phyloP scores from a whole-genome alignment of 2,797 vertebrate species.

The Pyrocephalus nanus region DNA sequence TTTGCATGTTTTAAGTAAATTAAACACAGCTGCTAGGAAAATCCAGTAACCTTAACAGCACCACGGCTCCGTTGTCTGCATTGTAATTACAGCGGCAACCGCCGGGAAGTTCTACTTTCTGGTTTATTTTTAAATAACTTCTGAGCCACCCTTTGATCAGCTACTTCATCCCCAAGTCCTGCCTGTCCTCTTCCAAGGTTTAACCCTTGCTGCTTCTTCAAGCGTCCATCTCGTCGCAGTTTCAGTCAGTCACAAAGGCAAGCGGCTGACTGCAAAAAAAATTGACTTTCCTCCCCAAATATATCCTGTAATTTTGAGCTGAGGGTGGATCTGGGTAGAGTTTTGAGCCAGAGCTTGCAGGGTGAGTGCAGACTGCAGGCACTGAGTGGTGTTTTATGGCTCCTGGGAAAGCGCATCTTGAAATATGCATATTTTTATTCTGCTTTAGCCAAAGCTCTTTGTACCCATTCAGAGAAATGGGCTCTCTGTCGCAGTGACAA shows the following conservation, averaged over 20 bases:
- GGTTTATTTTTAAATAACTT: slow-evolving; percentile 63
- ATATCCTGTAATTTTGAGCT: neutral
- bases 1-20: slow-evolving; percentile 65
- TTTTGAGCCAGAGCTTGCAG: neutral
- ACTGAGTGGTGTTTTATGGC: neutral
- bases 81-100: slow-evolving; percentile 44
- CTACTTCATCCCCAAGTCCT: slow-evolving; percentile 9
- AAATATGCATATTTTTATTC: neutral
- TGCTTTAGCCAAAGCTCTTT: neutral
- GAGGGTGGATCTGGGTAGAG: neutral
- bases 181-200: neutral
- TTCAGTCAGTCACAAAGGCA: neutral
- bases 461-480: neutral
- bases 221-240: neutral
- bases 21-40: slow-evolving; percentile 67
- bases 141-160: slow-evolving; percentile 52
- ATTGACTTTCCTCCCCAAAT: neutral
- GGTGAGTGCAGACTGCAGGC: neutral
- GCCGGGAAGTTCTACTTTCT: slow-evolving; percentile 55
- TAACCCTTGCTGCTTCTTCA: slow-evolving; percentile 19
- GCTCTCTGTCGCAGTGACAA: neutral
- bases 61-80: slow-evolving; percentile 28
- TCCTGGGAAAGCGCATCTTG: neutral
- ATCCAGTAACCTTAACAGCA: slow-evolving; percentile 60
- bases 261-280: neutral